phyloP scores from a whole-genome alignment of 1,140 invertebrate genomes.

The Habropoda laboriosa region DNA sequence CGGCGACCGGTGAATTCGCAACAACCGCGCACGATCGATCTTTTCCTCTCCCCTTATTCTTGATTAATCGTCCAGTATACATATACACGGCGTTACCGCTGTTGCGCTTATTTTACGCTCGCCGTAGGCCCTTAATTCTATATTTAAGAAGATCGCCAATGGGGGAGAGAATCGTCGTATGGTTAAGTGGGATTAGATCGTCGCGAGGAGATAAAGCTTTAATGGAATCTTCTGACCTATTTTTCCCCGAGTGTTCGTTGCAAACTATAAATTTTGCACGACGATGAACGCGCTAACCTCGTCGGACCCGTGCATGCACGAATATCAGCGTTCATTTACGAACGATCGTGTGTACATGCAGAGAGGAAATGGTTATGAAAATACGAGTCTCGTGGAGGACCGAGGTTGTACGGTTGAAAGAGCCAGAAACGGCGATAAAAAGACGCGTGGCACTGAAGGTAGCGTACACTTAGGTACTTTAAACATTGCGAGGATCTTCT shows the following conservation, averaged over 20 bases:
- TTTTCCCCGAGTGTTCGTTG: conserved; percentile 24
- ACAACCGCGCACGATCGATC: background rate
- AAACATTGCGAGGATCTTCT: too few species aligned
- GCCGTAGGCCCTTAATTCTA: too few species aligned
- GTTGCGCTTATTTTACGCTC: too few species aligned
- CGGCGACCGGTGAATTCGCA: background rate
- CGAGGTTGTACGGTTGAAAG: background rate
- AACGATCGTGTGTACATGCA: background rate
- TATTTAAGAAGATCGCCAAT: too few species aligned
- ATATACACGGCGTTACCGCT: too few species aligned
- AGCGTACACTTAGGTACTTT: too few species aligned
- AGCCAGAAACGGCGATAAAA: background rate
- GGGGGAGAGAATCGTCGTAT: background rate
- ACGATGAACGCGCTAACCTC: conserved; percentile 40
- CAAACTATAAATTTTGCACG: conserved; percentile 29
- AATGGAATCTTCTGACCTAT: conserved; percentile 22
- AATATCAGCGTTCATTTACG: conserved; percentile 16
- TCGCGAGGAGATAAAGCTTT: background rate
- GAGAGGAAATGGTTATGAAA: conserved; percentile 16
- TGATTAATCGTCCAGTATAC: background rate
- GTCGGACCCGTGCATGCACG: background rate
- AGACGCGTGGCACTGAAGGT: background rate
- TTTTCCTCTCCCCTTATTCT: background rate
- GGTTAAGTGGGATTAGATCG: background rate
- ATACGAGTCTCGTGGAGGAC: conserved; percentile 1